Evolutionary conservation across 2,888 invertebrate species (phyloP), one percentile per base, ranked within the genome.

Genomic region (Scaptomyza tumidula): DNA sequence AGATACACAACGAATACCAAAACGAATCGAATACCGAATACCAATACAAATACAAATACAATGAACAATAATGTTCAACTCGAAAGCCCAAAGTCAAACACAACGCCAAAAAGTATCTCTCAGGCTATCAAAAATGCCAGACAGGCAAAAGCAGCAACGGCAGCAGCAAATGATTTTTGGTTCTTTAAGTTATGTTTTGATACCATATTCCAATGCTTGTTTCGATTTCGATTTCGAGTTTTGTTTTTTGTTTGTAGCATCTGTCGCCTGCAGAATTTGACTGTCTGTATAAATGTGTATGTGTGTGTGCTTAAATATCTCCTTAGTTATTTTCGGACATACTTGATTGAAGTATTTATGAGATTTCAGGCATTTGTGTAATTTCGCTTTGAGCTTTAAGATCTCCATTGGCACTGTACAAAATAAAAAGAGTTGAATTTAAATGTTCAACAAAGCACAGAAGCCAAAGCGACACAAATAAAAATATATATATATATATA

Each of bases 301-400:
- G 45, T 61, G 55, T 61, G 52, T 71, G 64, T 74, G 87, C 82
- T 80, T 80, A 85, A 85, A 85, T 86, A 85, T 84, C 75, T 86
- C 78, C 82, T 84, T 75, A 70, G 78, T 85, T 81, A 80, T 85
- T 88, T 89, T 89, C 80, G 85, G 82, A 88, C 85, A 87, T 86
- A 77, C 79, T 89, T 90, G 88, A 88, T 88, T 88, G 90, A 88
- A 88, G 88, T 85, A 88, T 88, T 88, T 88, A 88, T 88, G 90
- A 85, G 88, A 89, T 89, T 88, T 89, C 70, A 84, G 89, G 90
- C 83, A 88, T 89, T 85, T 87, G 74, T 79, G 89, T 89, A 87
- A 89, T 89, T 89, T 87, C 72, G 68, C 74, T 83, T 74, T 72
- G 70, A 85, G 85, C 81, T 78, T 88, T 69, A 85, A 81, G 69